A percentile compares a stretch with the other conserved stretches of the same genome.
Conservation (phyloP, 2,888 invertebrate species). For the Pimpla rufipes region DNA sequence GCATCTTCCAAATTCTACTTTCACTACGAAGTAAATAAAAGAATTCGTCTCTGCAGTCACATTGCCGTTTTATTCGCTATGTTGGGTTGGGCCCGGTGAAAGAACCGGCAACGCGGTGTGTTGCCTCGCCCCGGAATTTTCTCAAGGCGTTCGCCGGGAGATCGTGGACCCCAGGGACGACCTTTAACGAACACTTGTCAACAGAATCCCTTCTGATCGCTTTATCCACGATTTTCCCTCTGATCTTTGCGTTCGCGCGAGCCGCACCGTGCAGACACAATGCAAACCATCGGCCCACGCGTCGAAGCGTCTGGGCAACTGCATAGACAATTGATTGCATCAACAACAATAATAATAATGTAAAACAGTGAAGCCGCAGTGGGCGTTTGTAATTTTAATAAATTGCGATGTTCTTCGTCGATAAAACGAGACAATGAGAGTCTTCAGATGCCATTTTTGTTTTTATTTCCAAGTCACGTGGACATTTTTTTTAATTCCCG, state of each 20-base stretch:
- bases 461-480: no score
- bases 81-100: constrained; percentile 54
- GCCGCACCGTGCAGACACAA: constrained; percentile 41
- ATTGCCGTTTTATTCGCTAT: background rate
- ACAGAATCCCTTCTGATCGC: constrained; percentile 49
- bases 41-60: background rate
- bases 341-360: background rate
- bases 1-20: background rate
- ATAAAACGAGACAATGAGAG: constrained; percentile 33
- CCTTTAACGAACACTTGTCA: constrained; percentile 45
- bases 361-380: constrained; percentile 24
- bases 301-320: constrained; percentile 7
- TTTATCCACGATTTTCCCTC: constrained; percentile 33
- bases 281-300: constrained; percentile 48
- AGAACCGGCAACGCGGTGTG: constrained; percentile 42
- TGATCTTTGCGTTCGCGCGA: constrained; percentile 5
- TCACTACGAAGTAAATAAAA: background rate
- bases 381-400: constrained; percentile 49
- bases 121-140: constrained; percentile 51
- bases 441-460: constrained; percentile 11
- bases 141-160: constrained; percentile 33
- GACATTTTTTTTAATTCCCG: constrained; percentile 1
- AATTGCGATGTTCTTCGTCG: background rate
- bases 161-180: constrained; percentile 25
- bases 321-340: constrained; percentile 33